Evolutionary conservation across 2,113 vertebrate genomes (phyloP), one percentile per base, ranked within the genome.

Genomic region (Leptosomus discolor): DNA sequence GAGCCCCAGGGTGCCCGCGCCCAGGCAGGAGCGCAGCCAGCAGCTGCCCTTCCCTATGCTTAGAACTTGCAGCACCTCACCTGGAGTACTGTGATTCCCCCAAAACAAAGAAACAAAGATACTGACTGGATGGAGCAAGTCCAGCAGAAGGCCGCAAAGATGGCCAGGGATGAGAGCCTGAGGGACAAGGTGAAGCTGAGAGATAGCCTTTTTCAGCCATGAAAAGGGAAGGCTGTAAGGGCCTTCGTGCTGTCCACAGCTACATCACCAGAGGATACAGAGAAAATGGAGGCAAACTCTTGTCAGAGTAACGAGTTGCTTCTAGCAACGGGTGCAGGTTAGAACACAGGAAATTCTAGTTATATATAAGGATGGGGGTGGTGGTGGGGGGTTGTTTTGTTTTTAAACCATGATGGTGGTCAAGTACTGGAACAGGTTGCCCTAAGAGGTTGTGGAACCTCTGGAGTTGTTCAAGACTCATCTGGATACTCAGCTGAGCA

Each of bases 51-150:
- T 34, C 6, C 51, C 9, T 3, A 9, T 6, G n/a, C 32, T 12
- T 11, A 7, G 54, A 4, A 1, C 51, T n/a, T 13, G 39, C 15
- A 2, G 15, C 29, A 6, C 1, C 0, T 22, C 11, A 0, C 2
- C 57, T 3, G 65, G 18, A 30, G 37, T 4, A 2, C n/a, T 0
- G 18, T 0, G 32, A 2, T 14, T 1, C 11, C 8, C 23, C 23
- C 22, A 2, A 1, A n/a, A n/a, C n/a, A n/a, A n/a, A n/a, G n/a
- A n/a, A n/a, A 6, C 15, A 11, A 4, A 34, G 32, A 21, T 0
- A 3, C 14, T 7, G 34, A 17, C 29, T 9, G 5, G 5, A 5
- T 5, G 14, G 37, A 34, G 16, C 1, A 1, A 24, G 3, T 5
- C 37, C 4, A 5, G 21, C 41, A 50, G n/a, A 4, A 19, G 29